Conservation (phyloP, 2,113 vertebrate species). For the Piaya cayana region DNA sequence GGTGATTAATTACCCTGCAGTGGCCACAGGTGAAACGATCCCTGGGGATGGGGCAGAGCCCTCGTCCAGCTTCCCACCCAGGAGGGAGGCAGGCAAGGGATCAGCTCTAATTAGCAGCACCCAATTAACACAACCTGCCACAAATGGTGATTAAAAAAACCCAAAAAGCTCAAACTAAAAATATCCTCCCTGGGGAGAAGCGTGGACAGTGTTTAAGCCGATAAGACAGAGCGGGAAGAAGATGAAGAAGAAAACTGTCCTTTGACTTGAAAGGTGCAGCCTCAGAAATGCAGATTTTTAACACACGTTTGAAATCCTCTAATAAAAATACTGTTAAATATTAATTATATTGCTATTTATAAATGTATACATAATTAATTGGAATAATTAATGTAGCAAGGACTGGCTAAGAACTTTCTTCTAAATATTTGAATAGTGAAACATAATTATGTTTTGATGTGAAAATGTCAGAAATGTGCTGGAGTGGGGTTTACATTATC, state of each 20-base stretch:
- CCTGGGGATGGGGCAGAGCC: accelerated
- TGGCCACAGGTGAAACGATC: accelerated
- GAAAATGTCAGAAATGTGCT: conserved; percentile 42
- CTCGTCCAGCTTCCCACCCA: accelerated
- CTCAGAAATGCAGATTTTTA: conserved; percentile 55
- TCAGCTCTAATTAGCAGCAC: not conserved
- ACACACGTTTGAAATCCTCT: conserved; percentile 33
- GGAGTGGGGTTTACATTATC: conserved; percentile 4
- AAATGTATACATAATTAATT: conserved; percentile 70
- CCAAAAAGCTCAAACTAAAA: not conserved
- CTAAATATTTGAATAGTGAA: conserved; percentile 68
- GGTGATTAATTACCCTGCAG: not conserved
- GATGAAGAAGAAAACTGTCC: conserved; percentile 5
- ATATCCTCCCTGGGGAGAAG: not conserved
- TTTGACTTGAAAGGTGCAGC: conserved; percentile 30
- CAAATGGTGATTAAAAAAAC: not conserved
- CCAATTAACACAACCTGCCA: not conserved
- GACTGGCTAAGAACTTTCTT: conserved; percentile 35
- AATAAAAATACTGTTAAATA: conserved; percentile 70
- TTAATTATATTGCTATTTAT: conserved; percentile 72
- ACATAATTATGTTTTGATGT: conserved; percentile 60
- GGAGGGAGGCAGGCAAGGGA: accelerated
- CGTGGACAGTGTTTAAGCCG: not conserved
- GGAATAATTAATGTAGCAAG: conserved; percentile 63
- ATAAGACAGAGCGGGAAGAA: not conserved